Conservation (phyloP, 2,113 vertebrate species). For the Microcebus lehilahytsara region DNA sequence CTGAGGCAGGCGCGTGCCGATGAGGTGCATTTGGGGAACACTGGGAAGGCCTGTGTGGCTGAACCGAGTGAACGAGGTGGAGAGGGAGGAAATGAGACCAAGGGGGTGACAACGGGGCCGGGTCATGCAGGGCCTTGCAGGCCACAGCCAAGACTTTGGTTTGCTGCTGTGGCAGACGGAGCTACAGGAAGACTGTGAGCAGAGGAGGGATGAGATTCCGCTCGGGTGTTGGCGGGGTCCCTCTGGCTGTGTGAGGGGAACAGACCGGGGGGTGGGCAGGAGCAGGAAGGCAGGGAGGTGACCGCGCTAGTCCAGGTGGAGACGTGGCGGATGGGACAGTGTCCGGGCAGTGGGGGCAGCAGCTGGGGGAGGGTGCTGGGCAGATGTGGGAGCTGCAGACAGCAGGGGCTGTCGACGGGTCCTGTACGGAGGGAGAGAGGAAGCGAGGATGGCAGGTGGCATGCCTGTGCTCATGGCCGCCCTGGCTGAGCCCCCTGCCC, state of each 20-base stretch:
- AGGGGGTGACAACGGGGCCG: neutral
- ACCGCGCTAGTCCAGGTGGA: neutral
- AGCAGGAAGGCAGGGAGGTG: neutral
- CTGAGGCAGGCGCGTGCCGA: neutral
- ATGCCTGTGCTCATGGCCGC: too few species aligned
- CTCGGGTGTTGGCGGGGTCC: neutral
- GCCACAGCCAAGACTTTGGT: neutral
- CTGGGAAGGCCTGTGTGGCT: neutral
- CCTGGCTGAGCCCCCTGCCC: neutral
- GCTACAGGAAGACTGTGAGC: neutral
- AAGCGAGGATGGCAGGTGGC: neutral
- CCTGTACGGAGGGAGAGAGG: neutral
- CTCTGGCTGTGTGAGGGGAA: neutral
- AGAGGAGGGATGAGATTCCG: neutral
- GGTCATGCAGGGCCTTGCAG: neutral
- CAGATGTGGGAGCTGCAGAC: neutral
- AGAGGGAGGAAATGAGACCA: neutral
- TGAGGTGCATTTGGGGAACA: neutral
- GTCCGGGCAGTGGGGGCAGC: neutral
- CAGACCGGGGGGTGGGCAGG: neutral
- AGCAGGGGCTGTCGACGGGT: neutral
- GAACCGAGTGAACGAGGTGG: neutral
- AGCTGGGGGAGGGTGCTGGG: neutral
- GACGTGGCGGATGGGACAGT: neutral
- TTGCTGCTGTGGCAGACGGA: neutral